A percentile compares a stretch with the other conserved stretches of the same genome.
Evolutionary conservation across 2,113 vertebrate species (phyloP).

Genomic region (Alosa alosa): DNA sequence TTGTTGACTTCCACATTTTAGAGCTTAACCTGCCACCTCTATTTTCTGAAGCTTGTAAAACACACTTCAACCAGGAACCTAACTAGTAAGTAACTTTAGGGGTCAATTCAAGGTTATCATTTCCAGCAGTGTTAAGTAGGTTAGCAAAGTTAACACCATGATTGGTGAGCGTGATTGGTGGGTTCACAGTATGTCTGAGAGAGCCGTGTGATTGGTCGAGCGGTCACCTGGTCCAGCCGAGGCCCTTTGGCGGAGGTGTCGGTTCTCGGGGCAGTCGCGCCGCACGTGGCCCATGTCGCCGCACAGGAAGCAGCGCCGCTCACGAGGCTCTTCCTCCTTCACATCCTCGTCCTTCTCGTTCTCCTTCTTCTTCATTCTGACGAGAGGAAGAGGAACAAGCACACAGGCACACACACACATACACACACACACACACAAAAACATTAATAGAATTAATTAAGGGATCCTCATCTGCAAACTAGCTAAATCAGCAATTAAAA

Average conservation of each 20-base stretch:
- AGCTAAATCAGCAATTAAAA: not conserved
- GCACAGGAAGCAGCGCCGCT: conserved; percentile 95
- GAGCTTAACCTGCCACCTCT: too few species aligned
- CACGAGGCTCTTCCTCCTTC: conserved; percentile 87
- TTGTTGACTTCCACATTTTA: too few species aligned
- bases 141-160: too few species aligned
- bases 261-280: conserved; percentile 93
- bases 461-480: not conserved
- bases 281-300: conserved; percentile 92
- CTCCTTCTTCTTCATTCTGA: conserved; percentile 95
- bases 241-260: conserved; percentile 85
- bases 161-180: too few species aligned
- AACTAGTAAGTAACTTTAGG: too few species aligned
- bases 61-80: too few species aligned
- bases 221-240: conserved; percentile 69
- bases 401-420: conserved; percentile 9
- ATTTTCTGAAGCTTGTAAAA: too few species aligned
- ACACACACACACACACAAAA: not conserved
- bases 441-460: not conserved
- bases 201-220: not conserved
- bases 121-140: too few species aligned
- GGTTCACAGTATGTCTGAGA: too few species aligned
- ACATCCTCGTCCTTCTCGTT: conserved; percentile 89
- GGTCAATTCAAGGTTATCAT: too few species aligned
- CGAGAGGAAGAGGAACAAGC: not conserved